A percentile compares a stretch with the other conserved stretches of the same genome.
Evolutionary conservation across 2,888 invertebrate genomes (phyloP).

Genomic region (Busseola fusca): DNA sequence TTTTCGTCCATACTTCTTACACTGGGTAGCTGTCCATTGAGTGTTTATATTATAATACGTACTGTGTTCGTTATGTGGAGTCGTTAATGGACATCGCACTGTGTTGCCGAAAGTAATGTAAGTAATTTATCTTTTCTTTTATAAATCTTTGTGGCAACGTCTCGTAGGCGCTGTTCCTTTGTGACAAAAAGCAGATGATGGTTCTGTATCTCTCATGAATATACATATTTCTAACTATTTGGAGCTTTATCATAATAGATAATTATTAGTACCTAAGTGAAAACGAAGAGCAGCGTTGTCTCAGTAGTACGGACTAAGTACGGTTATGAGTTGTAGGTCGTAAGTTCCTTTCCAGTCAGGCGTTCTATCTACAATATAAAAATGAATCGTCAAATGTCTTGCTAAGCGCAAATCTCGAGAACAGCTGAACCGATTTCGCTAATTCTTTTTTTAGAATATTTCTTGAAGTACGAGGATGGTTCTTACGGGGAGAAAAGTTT

Average conservation of each 20-base stretch:
- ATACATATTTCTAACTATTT: neutral
- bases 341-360: neutral
- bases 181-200: constrained; percentile 13
- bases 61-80: constrained; percentile 40
- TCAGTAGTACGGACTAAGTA: neutral
- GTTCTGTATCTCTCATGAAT: constrained; percentile 5
- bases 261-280: neutral
- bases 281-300: neutral
- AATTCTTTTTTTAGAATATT: too few relatives aligned
- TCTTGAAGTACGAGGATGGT: too few relatives aligned
- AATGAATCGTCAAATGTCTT: too few relatives aligned
- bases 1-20: constrained; percentile 3
- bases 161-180: constrained; percentile 11
- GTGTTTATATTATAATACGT: constrained; percentile 33
- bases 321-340: neutral
- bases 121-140: constrained; percentile 49
- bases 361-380: too few relatives aligned
- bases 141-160: constrained; percentile 50
- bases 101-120: constrained; percentile 46
- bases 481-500: too few relatives aligned
- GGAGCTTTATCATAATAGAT: neutral
- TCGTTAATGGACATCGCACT: constrained; percentile 37
- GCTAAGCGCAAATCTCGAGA: too few relatives aligned
- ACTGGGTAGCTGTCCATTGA: constrained; percentile 30
- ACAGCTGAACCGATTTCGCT: too few relatives aligned